Conservation (phyloP, 2,797 vertebrate species). For the Toxotes lorentzi region DNA sequence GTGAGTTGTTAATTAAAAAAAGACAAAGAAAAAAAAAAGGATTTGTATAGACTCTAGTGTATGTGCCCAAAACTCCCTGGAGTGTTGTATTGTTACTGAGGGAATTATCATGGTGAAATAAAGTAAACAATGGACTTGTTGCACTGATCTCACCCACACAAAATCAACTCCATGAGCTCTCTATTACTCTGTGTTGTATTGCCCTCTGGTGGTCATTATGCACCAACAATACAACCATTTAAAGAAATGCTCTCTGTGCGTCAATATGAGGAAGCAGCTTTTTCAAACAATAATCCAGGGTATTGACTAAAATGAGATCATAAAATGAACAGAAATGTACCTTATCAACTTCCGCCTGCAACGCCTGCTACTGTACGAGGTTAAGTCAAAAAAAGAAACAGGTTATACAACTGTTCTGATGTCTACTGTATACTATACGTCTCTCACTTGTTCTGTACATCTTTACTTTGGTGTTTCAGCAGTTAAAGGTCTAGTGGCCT, state of each 20-base stretch:
- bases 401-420: background rate
- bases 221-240: background rate
- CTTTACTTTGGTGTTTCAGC: background rate
- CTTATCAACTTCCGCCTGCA: background rate
- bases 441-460: background rate
- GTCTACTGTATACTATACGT: background rate
- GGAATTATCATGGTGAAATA: background rate
- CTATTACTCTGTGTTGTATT: conserved; percentile 25
- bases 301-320: background rate
- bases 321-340: background rate
- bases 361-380: too few relatives aligned
- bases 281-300: background rate
- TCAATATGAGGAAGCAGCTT: background rate
- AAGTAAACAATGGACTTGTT: background rate
- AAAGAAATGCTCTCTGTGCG: background rate
- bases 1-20: background rate
- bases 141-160: background rate
- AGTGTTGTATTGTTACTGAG: background rate
- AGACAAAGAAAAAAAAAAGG: too few relatives aligned
- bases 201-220: conserved; percentile 70
- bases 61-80: background rate
- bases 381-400: background rate
- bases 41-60: background rate
- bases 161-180: fast-evolving
- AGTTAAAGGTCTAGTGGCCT: background rate